Evolutionary conservation across 2,888 invertebrate species (phyloP).

Genomic region (Reticulitermes lucifugus): DNA sequence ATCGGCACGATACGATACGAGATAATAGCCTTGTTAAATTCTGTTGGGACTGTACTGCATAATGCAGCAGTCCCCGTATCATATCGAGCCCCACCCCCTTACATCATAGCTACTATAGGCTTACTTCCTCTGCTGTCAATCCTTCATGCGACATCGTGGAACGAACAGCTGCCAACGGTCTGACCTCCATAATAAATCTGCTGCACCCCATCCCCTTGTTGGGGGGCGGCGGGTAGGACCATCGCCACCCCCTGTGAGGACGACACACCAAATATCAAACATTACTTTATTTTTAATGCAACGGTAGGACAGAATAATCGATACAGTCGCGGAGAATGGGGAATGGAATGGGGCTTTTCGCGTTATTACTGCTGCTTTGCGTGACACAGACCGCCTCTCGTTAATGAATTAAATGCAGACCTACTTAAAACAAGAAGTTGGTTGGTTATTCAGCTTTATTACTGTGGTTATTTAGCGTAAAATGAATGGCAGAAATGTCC

Average conservation of each 20-base stretch:
- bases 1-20: no score
- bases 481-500: no score
- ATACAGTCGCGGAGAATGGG: background rate
- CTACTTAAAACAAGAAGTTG: no score
- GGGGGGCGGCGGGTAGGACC: background rate
- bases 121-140: slow-evolving; percentile 33
- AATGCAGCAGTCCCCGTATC: background rate
- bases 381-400: no score
- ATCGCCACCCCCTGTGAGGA: background rate
- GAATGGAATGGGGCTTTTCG: background rate
- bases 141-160: slow-evolving; percentile 26
- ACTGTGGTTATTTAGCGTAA: no score
- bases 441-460: no score
- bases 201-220: background rate
- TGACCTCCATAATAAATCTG: slow-evolving; percentile 31
- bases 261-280: slow-evolving; percentile 10
- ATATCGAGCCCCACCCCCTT: background rate
- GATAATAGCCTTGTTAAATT: no score
- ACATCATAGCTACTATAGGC: background rate
- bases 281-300: slow-evolving; percentile 14
- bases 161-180: slow-evolving; percentile 18
- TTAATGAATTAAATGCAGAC: no score
- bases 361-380: no score
- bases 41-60: background rate
- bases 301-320: background rate